Percentiles rank a stretch among this genome's conserved stretches.
These are phyloP conservation scores for Allolobophora icterica DNA, from an alignment of 2,888 invertebrate genomes.

Conservation along the genomic window DNA sequence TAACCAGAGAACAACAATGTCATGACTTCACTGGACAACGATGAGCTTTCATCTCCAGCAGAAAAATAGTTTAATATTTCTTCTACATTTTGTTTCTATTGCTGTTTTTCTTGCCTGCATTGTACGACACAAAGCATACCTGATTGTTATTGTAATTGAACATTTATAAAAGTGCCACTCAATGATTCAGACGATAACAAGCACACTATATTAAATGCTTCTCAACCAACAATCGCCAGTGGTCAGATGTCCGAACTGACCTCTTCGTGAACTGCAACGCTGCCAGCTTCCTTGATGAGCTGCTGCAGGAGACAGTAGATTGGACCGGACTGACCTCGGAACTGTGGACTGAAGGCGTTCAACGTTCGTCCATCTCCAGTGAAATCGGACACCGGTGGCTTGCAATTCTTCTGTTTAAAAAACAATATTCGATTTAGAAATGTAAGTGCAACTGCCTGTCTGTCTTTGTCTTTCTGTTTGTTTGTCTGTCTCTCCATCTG, in stretches of 20 bases:
- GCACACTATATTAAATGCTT: not conserved
- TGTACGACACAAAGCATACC: no score
- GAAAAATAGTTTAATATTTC: no score
- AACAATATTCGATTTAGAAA: not conserved
- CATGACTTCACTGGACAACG: no score
- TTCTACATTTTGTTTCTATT: no score
- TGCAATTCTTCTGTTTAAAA: not conserved
- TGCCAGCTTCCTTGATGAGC: slow-evolving; percentile 86
- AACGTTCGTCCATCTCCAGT: not conserved
- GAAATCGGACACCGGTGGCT: not conserved
- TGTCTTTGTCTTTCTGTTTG: not conserved
- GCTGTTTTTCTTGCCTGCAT: no score
- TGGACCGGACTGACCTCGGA: slow-evolving; percentile 69
- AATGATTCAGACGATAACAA: no score
- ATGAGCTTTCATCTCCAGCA: no score
- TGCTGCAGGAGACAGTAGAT: slow-evolving; percentile 86
- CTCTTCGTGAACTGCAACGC: slow-evolving; percentile 95
- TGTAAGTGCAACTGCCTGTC: not conserved
- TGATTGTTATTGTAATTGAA: no score
- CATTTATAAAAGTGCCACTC: no score
- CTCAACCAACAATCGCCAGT: not conserved
- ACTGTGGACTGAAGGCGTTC: slow-evolving; percentile 5
- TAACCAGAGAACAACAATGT: no score
- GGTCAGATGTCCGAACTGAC: slow-evolving; percentile 66
- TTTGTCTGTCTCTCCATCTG: not conserved